Percentiles rank a stretch among this genome's conserved stretches.
Evolutionary conservation across 1,140 invertebrate genomes (phyloP).

Genomic region (Dryas iulia): DNA sequence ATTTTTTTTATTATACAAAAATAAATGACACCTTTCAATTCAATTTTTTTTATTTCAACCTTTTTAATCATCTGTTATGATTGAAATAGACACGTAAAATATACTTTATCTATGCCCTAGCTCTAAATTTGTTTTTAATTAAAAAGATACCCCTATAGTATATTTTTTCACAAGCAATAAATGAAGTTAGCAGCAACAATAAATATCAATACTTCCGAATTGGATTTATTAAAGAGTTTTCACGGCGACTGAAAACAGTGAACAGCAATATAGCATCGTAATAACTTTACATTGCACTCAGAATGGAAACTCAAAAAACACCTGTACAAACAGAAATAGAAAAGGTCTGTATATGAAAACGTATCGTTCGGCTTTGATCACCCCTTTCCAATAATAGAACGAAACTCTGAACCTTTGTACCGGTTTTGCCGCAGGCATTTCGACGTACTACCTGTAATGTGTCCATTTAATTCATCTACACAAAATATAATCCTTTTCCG

Average conservation of each 20-base stretch:
- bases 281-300: conserved; percentile 55
- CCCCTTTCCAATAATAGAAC: conserved; percentile 74
- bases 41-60: neutral
- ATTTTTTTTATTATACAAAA: neutral
- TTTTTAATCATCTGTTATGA: neutral
- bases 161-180: neutral
- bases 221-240: conserved; percentile 32
- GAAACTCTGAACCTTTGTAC: conserved; percentile 59
- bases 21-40: neutral
- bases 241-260: conserved; percentile 32
- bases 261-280: conserved; percentile 31
- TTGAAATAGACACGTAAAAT: neutral
- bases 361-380: conserved; percentile 75
- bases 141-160: too few relatives aligned
- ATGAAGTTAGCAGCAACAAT: neutral
- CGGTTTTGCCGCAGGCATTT: conserved; percentile 43
- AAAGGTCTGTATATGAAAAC: conserved; percentile 68
- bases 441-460: conserved; percentile 54
- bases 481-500: conserved; percentile 53
- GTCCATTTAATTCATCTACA: conserved; percentile 69
- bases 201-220: neutral
- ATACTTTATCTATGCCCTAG: neutral
- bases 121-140: too few relatives aligned
- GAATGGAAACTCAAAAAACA: conserved; percentile 56
- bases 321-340: conserved; percentile 67